Percentiles rank a stretch among this genome's conserved stretches.
Evolutionary conservation across 2,797 vertebrate species (phyloP).

Genomic region (Botia kubotai): DNA sequence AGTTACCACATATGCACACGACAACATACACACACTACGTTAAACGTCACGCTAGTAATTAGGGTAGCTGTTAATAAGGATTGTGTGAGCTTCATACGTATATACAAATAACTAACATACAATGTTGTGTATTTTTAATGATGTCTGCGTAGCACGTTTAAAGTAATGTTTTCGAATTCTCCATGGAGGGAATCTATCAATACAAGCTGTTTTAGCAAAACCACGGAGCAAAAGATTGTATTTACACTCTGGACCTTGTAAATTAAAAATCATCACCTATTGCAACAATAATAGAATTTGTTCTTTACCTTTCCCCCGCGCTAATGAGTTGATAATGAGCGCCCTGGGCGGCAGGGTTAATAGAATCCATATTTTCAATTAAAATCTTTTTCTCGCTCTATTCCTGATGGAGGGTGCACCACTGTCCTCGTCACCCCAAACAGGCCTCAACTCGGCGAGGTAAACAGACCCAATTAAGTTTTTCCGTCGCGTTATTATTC

Average conservation of each 20-base stretch:
- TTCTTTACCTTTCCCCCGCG: constrained; percentile 78
- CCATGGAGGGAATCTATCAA: neutral
- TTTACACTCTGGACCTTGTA: constrained; percentile 81
- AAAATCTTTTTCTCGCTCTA: constrained; percentile 61
- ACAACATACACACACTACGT: neutral
- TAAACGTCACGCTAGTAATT: neutral
- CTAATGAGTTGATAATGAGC: constrained; percentile 91
- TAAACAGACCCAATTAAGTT: constrained; percentile 63
- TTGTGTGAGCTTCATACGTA: neutral
- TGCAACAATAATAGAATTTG: constrained; percentile 88
- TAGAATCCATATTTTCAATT: constrained; percentile 87
- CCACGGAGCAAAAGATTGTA: constrained; percentile 62
- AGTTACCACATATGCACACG: neutral
- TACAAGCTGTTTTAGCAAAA: constrained; percentile 67
- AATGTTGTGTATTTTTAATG: neutral
- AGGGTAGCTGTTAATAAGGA: neutral
- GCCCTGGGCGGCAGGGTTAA: constrained; percentile 88
- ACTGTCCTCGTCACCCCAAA: constrained; percentile 57
- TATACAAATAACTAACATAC: neutral
- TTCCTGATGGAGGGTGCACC: constrained; percentile 62
- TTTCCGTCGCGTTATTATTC: constrained; percentile 28
- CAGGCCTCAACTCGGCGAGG: constrained; percentile 41
- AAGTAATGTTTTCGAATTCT: constrained; percentile 16
- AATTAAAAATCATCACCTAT: constrained; percentile 82
- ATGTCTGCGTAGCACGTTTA: constrained; percentile 5